Conservation (phyloP, 2,797 vertebrate genomes). For the Argyrosomus regius region DNA sequence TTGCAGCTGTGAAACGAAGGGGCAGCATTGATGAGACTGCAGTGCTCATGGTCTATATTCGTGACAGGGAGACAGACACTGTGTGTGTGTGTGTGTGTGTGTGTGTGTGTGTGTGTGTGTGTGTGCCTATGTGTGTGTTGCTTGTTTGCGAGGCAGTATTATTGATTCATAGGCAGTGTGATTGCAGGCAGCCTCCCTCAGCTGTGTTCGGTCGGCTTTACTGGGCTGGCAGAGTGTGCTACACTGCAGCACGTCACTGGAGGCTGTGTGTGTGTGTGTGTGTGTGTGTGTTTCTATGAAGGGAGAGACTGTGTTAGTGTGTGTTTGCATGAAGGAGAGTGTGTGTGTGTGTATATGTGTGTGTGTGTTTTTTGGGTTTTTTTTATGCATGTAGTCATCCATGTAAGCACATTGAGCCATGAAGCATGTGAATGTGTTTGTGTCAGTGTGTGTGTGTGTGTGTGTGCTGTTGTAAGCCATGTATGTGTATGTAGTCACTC, state of each 20-base stretch:
- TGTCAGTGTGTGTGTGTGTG: not conserved
- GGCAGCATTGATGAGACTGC: conserved; percentile 80
- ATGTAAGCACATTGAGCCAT: conserved; percentile 52
- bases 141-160: conserved; percentile 59
- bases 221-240: conserved; percentile 47
- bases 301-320: not conserved
- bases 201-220: conserved; percentile 52
- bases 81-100: conserved; percentile 16
- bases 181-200: conserved; percentile 70
- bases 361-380: not conserved
- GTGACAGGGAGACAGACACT: conserved; percentile 36
- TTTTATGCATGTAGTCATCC: conserved; percentile 34
- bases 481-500: conserved; percentile 25
- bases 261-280: conserved; percentile 25
- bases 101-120: conserved; percentile 17
- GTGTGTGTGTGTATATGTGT: not conserved
- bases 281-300: not conserved
- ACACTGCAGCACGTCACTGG: conserved; percentile 63
- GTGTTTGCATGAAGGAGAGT: not conserved
- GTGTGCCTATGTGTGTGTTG: conserved; percentile 9
- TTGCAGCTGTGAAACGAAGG: conserved; percentile 45
- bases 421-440: conserved; percentile 1
- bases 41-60: conserved; percentile 64
- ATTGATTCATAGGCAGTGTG: conserved; percentile 81
- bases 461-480: conserved; percentile 22